phyloP scores from a whole-genome alignment of 53 echinoderm and acorn worm genomes.

The Astropecten irregularis region DNA sequence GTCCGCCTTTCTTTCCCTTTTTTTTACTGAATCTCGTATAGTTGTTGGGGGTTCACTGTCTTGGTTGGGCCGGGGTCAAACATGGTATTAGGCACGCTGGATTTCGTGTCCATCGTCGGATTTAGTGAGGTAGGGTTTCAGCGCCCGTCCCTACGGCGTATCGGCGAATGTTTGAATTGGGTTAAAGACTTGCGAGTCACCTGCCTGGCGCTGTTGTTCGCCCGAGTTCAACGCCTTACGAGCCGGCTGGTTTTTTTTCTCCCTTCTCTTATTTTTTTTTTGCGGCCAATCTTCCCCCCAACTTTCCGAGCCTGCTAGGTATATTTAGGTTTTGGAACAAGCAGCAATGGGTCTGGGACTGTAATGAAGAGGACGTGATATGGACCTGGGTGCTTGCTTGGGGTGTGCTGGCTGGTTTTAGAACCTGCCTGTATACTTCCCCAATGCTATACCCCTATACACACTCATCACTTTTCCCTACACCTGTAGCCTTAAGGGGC shows the following conservation, averaged over 20 bases:
- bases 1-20: not conserved
- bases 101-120: conserved; percentile 66
- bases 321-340: conserved; percentile 44
- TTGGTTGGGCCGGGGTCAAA: conserved; percentile 55
- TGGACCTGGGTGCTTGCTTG: conserved; percentile 42
- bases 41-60: conserved; percentile 31
- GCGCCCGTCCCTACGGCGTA: conserved; percentile 59
- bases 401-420: conserved; percentile 40
- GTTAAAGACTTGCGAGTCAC: conserved; percentile 70
- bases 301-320: conserved; percentile 46
- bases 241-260: conserved; percentile 59
- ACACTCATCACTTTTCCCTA: conserved; percentile 18
- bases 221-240: conserved; percentile 50
- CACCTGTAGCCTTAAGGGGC: conserved; percentile 56
- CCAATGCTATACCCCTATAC: not conserved
- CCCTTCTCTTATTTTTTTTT: too few species aligned
- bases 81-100: conserved; percentile 63
- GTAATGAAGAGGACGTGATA: conserved; percentile 47
- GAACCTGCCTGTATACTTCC: not conserved
- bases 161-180: conserved; percentile 77
- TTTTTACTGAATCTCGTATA: not conserved
- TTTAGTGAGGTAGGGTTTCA: conserved; percentile 61
- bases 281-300: conserved; percentile 43
- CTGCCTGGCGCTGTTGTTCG: conserved; percentile 57
- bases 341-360: conserved; percentile 12